A percentile compares a stretch with the other conserved stretches of the same genome.
Conservation (phyloP, 2,113 vertebrate genomes). For the Zosterops hypoxanthus region DNA sequence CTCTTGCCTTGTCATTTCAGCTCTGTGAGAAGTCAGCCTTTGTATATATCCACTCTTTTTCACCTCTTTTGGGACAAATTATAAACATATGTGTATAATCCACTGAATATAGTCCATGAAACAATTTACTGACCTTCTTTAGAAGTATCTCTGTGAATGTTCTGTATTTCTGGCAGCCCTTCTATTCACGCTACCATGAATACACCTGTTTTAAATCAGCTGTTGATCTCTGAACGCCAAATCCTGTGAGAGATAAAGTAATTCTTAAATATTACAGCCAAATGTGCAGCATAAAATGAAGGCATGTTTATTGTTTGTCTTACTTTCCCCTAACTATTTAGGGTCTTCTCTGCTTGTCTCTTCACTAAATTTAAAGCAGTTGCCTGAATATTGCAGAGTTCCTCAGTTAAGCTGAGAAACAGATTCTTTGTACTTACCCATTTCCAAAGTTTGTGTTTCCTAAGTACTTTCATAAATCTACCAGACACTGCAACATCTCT, state of each 20-base stretch:
- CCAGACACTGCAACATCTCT: background rate
- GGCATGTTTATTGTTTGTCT: constrained; percentile 32
- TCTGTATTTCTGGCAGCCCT: constrained; percentile 12
- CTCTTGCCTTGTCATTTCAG: background rate
- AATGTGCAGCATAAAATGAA: constrained; percentile 21
- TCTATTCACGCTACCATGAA: background rate
- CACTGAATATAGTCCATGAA: background rate
- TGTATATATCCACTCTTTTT: background rate
- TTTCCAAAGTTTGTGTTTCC: constrained; percentile 42
- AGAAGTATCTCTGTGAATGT: background rate
- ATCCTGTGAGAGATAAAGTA: background rate
- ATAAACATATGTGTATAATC: constrained; percentile 12
- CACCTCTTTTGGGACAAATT: constrained; percentile 17
- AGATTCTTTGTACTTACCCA: background rate
- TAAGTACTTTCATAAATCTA: constrained; percentile 32
- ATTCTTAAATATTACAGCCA: constrained; percentile 29
- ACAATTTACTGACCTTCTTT: constrained; percentile 28
- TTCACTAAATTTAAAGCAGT: background rate
- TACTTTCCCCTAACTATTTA: constrained; percentile 16
- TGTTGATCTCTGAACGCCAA: constrained; percentile 21
- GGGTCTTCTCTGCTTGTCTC: background rate
- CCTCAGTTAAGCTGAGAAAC: background rate
- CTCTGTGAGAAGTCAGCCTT: background rate
- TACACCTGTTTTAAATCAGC: constrained; percentile 29
- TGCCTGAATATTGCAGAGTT: background rate